Evolutionary conservation across 2,113 vertebrate genomes (phyloP), one percentile per base, ranked within the genome.

Genomic region (Nicator chloris): DNA sequence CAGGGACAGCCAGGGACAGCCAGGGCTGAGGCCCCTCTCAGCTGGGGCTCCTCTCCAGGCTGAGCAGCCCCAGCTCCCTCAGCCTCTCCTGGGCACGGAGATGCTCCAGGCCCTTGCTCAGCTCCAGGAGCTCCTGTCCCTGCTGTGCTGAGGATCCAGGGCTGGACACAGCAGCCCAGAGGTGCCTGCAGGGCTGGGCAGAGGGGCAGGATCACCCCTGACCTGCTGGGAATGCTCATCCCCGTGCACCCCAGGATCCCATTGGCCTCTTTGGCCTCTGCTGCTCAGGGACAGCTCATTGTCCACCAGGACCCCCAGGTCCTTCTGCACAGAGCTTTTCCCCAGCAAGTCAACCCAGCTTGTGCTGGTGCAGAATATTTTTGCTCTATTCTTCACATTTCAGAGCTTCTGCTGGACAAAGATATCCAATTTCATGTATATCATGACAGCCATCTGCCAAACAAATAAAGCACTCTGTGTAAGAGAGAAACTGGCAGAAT

Each of bases 171-270:
- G 84, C 68, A 27, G 7, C 17, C 57, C 82, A 84, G 82, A 54
- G 70, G 82, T 28, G 59, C 21, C 68, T 1, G 9, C 59, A 56
- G 64, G 73, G 82, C 49, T 64, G 79, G 13, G 54, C 65, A 50
- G 3, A 70, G 65, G 54, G 54, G 37, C 31, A 59, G 53, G 11
- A 15, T 33, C 37, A 5, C 3, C 35, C 61, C 22, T 60, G 63
- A 4, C 37, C 72, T 37, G 31, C 37, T 69, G 85, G 35, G 6
- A 71, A 7, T 49, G 14, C 76, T 18, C 75, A 14, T 31, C 76
- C 66, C 4, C 0, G 1, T n/a, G 21, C 1, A 0, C 9, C n/a
- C 42, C 57, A 23, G 85, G 31, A 9, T 2, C 2, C 15, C 47
- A 11, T 0, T 56, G 75, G 24, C 26, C 6, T 31, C 21, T 47